Conservation (phyloP, 1,140 invertebrate genomes). For the Euura saliciscinereae region DNA sequence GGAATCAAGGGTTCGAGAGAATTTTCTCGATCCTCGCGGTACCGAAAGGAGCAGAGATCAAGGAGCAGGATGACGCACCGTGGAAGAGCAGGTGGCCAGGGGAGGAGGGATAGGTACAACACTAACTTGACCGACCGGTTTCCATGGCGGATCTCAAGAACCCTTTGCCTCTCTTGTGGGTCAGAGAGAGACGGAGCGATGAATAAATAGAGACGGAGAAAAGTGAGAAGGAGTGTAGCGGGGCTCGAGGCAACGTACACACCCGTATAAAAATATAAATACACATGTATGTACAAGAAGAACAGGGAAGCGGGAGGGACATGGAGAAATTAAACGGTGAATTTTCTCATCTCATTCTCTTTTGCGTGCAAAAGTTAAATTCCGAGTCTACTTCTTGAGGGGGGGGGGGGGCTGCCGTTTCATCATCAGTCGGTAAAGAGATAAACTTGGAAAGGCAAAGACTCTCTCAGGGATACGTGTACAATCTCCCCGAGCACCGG, state of each 20-base stretch:
- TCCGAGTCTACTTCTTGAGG: not conserved
- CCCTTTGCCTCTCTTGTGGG: not conserved
- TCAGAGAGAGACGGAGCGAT: not conserved
- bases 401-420: not conserved
- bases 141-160: slow-evolving; percentile 1
- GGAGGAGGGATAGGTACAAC: slow-evolving; percentile 4
- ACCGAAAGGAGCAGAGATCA: not conserved
- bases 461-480: not conserved
- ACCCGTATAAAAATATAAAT: too few species aligned
- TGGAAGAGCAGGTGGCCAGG: not conserved
- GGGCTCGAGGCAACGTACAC: too few species aligned
- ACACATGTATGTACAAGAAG: not conserved
- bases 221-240: not conserved
- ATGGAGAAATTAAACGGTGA: not conserved
- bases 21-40: too few species aligned
- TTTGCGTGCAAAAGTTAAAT: too few species aligned
- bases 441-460: not conserved
- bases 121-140: slow-evolving; percentile 6
- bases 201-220: not conserved
- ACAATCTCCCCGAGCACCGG: not conserved
- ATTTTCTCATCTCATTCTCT: too few species aligned
- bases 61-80: not conserved
- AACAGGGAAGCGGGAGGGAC: not conserved
- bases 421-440: not conserved
- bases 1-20: too few species aligned